Percentiles rank a stretch among this genome's conserved stretches.
Conservation (phyloP, 1,140 invertebrate species). For the Drosophila funebris region DNA sequence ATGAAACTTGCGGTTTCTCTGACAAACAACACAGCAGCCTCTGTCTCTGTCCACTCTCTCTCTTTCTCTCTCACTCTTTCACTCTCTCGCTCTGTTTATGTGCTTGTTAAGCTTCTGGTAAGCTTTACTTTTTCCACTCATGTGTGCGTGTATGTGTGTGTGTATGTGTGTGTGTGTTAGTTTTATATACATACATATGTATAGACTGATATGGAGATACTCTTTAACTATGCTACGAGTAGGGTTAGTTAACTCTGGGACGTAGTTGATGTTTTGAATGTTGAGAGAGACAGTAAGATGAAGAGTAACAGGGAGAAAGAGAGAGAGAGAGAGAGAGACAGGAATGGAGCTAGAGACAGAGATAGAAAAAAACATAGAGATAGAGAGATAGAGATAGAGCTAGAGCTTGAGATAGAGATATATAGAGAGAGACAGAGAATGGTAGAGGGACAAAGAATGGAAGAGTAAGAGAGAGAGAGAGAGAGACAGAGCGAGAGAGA, state of each 20-base stretch:
- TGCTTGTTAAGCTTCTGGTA: conserved; percentile 18
- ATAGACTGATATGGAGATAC: conserved; percentile 4
- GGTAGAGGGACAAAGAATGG: neutral
- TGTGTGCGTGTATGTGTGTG: neutral
- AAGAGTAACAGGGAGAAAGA: too few relatives aligned
- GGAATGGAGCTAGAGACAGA: too few relatives aligned
- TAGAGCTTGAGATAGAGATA: too few relatives aligned
- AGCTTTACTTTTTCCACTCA: neutral
- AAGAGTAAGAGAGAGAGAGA: too few relatives aligned
- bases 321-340: too few relatives aligned
- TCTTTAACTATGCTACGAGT: neutral
- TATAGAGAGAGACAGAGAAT: too few relatives aligned
- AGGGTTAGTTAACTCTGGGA: neutral
- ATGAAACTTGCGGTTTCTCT: conserved; percentile 16
- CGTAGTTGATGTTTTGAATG: neutral
- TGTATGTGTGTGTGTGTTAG: neutral
- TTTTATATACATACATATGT: too few relatives aligned
- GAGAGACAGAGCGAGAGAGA: too few relatives aligned
- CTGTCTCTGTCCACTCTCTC: neutral
- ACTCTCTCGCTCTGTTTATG: neutral
- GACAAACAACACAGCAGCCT: neutral
- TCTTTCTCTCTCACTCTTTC: neutral
- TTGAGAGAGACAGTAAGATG: neutral
- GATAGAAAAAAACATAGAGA: too few relatives aligned
- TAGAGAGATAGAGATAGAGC: too few relatives aligned